Evolutionary conservation across 2,888 invertebrate species (phyloP), one percentile per base, ranked within the genome.

Genomic region (Allygus modestus): DNA sequence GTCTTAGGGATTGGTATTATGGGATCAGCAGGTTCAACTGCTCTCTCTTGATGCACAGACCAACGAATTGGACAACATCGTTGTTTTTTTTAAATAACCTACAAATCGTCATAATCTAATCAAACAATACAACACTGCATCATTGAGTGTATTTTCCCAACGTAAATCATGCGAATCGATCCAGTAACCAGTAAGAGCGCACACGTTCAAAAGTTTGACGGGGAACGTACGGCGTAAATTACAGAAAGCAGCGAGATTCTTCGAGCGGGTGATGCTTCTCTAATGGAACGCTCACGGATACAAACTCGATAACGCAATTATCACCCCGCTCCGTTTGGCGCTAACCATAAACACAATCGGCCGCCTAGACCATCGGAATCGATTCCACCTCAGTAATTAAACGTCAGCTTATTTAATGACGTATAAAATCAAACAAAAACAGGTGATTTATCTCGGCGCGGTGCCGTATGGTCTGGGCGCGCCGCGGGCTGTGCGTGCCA

Each of bases 251-350:
- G 31, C 28, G 65, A 46, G 46, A 46, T 1, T 4, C 23, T 23
- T 58, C 23, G 7, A 4, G 58, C 17, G 1, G 23, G 28, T 28
- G 65, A 65, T 65, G 31, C 15, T 9, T n/a, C 37, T 23, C 71
- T 71, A 71, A 71, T 71, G 71, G 71, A 71, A 71, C 41, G 71
- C 41, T 71, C 71, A 71, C 71, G 71, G 71, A 71, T 71, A 41
- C 37, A 71, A 23, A 41, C 20, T 12, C 20, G 71, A 71, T 71
- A 71, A 71, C 37, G 37, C 23, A 23, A 71, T 71, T 71, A 71
- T 37, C 71, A 71, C 71, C n/a, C 23, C 69, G 31, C 31, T 69
- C 31, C 33, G 71, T 20, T 71, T 0, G 71, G 41, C 20, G 71
- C 71, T 71, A 71, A 71, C 37, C 41, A 71, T n/a, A 71, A 71